These are phyloP conservation scores for Syrphus vitripennis DNA, from an alignment of 2,888 invertebrate genomes.

Conservation along the genomic window DNA sequence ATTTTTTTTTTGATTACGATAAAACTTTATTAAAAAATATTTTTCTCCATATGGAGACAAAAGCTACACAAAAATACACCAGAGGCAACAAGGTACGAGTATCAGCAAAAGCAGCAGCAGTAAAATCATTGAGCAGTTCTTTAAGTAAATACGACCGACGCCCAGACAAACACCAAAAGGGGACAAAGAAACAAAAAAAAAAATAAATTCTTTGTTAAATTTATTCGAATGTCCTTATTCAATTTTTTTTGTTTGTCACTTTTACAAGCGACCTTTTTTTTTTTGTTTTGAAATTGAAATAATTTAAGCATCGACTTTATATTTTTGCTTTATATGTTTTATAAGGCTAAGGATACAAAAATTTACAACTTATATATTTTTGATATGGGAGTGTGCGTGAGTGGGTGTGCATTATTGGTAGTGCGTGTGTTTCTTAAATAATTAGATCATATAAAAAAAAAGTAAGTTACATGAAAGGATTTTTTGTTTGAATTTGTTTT, in stretches of 20 bases:
- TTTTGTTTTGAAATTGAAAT: conserved; percentile 4
- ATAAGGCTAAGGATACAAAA: background rate
- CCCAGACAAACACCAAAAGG: conserved; percentile 8
- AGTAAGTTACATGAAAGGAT: conserved; percentile 38
- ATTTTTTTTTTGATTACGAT: background rate
- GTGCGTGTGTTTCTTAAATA: conserved; percentile 30
- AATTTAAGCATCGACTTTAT: conserved; percentile 42
- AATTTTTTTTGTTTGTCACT: conserved; percentile 19
- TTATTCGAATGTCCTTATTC: conserved; percentile 39
- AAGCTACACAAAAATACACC: background rate
- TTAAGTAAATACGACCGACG: conserved; percentile 28
- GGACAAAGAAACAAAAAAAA: background rate
- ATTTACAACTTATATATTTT: background rate
- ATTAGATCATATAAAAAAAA: conserved; percentile 51
- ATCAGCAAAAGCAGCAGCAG: conserved; percentile 51
- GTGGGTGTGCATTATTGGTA: background rate
- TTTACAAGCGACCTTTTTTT: conserved; percentile 3
- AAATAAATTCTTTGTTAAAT: conserved; percentile 42
- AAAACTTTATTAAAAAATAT: background rate
- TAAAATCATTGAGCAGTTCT: conserved; percentile 46
- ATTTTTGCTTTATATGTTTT: background rate
- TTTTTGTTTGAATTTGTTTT: conserved; percentile 11
- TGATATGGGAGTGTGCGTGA: background rate
- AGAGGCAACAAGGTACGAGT: conserved; percentile 13
- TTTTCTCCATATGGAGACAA: background rate